Evolutionary conservation across 2,888 invertebrate species (phyloP).

Genomic region (Scaptomyza polygonia): DNA sequence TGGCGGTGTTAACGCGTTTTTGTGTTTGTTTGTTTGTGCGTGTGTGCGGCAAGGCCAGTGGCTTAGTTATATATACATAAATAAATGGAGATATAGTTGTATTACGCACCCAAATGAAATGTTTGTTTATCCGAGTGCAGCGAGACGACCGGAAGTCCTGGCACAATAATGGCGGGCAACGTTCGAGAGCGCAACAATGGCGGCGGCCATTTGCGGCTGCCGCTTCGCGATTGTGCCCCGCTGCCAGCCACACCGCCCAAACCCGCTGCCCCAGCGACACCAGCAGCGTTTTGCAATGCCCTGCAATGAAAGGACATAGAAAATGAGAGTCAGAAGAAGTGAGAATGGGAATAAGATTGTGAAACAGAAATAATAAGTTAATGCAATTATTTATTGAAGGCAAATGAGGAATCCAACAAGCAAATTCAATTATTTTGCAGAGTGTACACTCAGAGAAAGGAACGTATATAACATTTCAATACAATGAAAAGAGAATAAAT

Average conservation of each 20-base stretch:
- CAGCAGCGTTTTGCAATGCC: slow-evolving; percentile 86
- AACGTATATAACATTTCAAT: not conserved
- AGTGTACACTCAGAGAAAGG: not conserved
- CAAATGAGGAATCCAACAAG: slow-evolving; percentile 39
- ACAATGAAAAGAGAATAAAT: too few species aligned
- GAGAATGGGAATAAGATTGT: slow-evolving; percentile 6
- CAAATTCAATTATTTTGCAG: slow-evolving; percentile 64
- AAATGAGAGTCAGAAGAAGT: slow-evolving; percentile 6
- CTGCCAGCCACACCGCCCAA: slow-evolving; percentile 17
- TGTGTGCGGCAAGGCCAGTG: slow-evolving; percentile 1
- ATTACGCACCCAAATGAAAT: slow-evolving; percentile 85
- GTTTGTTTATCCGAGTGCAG: slow-evolving; percentile 90
- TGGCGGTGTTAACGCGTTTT: not conserved
- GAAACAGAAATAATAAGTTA: slow-evolving; percentile 59
- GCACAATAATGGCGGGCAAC: slow-evolving; percentile 93
- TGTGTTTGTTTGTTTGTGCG: not conserved
- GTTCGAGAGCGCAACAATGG: slow-evolving; percentile 93
- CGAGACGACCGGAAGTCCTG: slow-evolving; percentile 91
- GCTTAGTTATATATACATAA: not conserved
- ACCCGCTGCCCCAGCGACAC: slow-evolving; percentile 18
- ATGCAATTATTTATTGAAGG: slow-evolving; percentile 66
- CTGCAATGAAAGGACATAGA: slow-evolving; percentile 60
- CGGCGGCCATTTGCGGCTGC: slow-evolving; percentile 86
- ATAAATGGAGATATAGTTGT: slow-evolving; percentile 7
- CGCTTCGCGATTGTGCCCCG: slow-evolving; percentile 75